A percentile compares a stretch with the other conserved stretches of the same genome.
Conservation (phyloP, 2,113 vertebrate species). For the Nibea coibor region DNA sequence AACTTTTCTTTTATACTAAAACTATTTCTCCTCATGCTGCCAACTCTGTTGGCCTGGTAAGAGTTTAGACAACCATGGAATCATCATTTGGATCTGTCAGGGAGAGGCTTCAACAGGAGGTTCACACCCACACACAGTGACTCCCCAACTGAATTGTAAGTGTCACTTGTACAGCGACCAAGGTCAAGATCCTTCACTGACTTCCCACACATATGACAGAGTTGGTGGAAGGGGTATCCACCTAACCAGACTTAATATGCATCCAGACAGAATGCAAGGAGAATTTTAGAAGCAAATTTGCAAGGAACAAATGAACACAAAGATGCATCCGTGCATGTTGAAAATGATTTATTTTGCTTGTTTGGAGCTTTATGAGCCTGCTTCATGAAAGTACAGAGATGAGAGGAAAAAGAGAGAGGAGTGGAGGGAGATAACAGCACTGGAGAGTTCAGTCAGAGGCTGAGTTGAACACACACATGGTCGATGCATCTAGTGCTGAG, state of each 20-base stretch:
- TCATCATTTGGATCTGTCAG: too few relatives aligned
- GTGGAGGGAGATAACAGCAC: not conserved
- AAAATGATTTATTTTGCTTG: too few relatives aligned
- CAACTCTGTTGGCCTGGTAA: too few relatives aligned
- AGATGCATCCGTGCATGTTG: too few relatives aligned
- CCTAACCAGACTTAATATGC: too few relatives aligned
- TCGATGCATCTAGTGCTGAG: not conserved
- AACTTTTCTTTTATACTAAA: too few relatives aligned
- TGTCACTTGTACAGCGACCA: too few relatives aligned
- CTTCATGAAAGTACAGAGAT: not conserved
- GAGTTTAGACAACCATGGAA: too few relatives aligned
- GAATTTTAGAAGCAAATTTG: not conserved
- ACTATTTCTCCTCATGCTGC: too few relatives aligned
- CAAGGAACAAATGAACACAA: not conserved
- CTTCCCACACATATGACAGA: not conserved
- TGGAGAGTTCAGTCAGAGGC: not conserved
- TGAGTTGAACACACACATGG: not conserved
- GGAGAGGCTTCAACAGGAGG: too few relatives aligned
- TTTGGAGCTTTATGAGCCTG: not conserved
- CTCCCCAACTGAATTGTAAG: too few relatives aligned
- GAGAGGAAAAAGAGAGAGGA: not conserved
- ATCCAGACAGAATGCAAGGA: not conserved
- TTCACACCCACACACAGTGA: too few relatives aligned
- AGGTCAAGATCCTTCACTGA: not conserved
- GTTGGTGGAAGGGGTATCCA: not conserved